Evolutionary conservation across 2,797 vertebrate species (phyloP), one percentile per base, ranked within the genome.

Genomic region (Mormyrops boulengeri): DNA sequence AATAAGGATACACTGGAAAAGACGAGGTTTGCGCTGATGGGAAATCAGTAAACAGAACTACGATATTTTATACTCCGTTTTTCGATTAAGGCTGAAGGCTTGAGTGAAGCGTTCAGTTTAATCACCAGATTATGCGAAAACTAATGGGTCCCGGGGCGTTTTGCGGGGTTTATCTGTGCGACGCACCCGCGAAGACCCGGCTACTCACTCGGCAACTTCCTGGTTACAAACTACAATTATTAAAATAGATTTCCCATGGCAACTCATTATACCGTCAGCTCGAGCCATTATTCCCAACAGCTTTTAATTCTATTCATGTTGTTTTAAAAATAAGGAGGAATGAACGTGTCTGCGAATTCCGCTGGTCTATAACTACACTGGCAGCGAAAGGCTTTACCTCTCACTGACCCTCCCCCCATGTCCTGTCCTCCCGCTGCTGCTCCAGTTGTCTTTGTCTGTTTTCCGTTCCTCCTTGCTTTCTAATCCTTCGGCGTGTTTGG

Each of bases 291-390:
- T 94, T 91, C 94, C 92, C 92, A 93, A 90, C 93, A 94, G 92
- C 93, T 93, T 94, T 96, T 96, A 96, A 96, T 96, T 96, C 95
- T 95, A 95, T 94, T 93, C 92, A 91, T 96, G 95, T 96, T 93
- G 95, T 96, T 95, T 93, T 90, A 93, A 95, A 94, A 91, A 92
- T 93, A 93, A 92, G 94, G 93, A 93, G 92, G 91, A 95, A 95
- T 95, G 93, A 95, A 95, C 93, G 93, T 92, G 92, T 89, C 91
- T 92, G 92, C 91, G 90, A 91, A 95, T 95, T 93, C 92, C 92
- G 94, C 93, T 80, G 93, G 88, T 93, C 90, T 89, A 91, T 92
- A 91, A 92, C 93, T 93, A 91, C 91, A 93, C 95, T 94, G 92
- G 92, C 89, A 93, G 95, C 91, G 92, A 91, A 91, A 93, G 95